A percentile compares a stretch with the other conserved stretches of the same genome.
Conservation (phyloP, 2,797 vertebrate genomes). For the Sarcoramphus papa region DNA sequence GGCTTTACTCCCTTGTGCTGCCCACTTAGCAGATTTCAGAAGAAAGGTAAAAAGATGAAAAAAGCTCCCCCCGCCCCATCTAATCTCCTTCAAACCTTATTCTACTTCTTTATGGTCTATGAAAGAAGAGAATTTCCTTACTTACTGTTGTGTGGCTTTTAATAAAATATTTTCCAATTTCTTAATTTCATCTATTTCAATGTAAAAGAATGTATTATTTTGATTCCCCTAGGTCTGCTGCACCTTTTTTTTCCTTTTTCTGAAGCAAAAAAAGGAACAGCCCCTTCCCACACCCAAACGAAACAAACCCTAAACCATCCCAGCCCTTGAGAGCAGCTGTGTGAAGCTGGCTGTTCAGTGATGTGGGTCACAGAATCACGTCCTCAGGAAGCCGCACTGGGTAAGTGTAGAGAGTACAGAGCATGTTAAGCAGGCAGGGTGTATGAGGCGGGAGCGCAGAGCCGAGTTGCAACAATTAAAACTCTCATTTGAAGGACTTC, state of each 20-base stretch:
- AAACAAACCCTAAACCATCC: not conserved
- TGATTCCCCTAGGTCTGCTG: not conserved
- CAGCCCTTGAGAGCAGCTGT: not conserved
- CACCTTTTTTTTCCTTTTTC: not conserved
- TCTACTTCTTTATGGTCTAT: not conserved
- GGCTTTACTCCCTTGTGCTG: not conserved
- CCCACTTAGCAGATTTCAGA: not conserved
- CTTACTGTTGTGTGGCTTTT: not conserved
- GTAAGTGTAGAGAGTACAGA: not conserved
- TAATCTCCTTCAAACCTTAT: not conserved
- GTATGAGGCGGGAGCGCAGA: not conserved
- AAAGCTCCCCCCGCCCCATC: not conserved
- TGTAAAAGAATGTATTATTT: not conserved
- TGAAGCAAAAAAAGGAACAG: not conserved
- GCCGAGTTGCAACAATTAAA: not conserved
- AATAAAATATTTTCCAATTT: not conserved
- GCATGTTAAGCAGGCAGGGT: not conserved
- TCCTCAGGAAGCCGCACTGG: not conserved
- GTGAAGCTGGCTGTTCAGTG: not conserved
- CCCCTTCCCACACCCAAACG: not conserved
- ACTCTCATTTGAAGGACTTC: not conserved
- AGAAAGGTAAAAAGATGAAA: not conserved
- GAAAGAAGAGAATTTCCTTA: not conserved
- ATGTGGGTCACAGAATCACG: not conserved
- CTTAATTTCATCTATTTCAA: not conserved